Base-by-base conservation (phyloP, 2,797 vertebrate genomes). In the Leontocebus nigricollis region DNA sequence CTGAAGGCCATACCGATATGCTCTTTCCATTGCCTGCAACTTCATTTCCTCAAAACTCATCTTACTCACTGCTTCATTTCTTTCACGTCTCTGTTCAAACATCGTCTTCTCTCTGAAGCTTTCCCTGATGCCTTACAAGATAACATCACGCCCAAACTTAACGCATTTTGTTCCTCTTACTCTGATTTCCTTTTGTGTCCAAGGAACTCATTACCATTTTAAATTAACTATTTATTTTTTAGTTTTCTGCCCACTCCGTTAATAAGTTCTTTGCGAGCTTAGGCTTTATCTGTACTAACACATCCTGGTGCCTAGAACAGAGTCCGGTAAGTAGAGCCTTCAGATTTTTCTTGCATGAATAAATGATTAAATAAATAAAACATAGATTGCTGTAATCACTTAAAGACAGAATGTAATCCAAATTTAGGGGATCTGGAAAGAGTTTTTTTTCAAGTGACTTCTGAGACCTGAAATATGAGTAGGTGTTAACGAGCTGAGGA, bases 291-390 rank as follows among this genome's bases (percentile, higher is more conserved):
- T 84, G 2, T 27, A 39, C 73, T 77, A 57, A n/a, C 73, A 20
- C 61, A 72, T 57, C 4, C 22, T 10, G 55, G 15, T 81, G 61
- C 33, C 55, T 80, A 33, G 26, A 87, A 64, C 10, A 77, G 30
- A 91, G 39, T 59, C 55, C 86, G 19, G 2, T 67, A 84, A n/a
- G 12, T 27, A 80, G 48, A 94, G 27, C 27, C n/a, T 11, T 46
- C 57, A 46, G 41, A n/a, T 15, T 70, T 64, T 85, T 91, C 20
- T 84, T 87, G 24, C 82, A 55, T 52, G 14, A 52, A 61, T 73
- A 93, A 67, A 79, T 75, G 19, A 52, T n/a, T 81, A 39, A 88
- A 41, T 72, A 80, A 67, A 75, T 75, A 33, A 90, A 95, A 27
- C 33, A 17, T 26, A 92, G 17, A 36, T 86, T 59, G 3, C 46